phyloP scores from a whole-genome alignment of 2,888 invertebrate species.

The Sicus ferrugineus region DNA sequence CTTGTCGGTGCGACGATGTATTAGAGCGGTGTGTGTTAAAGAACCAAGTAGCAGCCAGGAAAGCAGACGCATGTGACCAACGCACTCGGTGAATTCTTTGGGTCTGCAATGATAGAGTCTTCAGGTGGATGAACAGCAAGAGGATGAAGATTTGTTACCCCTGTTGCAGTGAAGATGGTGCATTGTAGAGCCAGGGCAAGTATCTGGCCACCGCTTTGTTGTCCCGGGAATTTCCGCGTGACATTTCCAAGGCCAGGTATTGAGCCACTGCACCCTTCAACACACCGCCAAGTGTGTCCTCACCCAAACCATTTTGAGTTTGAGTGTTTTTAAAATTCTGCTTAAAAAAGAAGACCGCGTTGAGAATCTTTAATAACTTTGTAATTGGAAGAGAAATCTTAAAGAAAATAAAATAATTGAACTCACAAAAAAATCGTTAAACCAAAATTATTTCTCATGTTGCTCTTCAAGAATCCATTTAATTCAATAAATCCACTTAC shows the following conservation, averaged over 20 bases:
- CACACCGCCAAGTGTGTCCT: conserved; percentile 95
- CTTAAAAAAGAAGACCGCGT: too few species aligned
- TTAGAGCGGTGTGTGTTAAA: conserved; percentile 84
- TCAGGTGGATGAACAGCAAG: not conserved
- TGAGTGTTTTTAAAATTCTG: conserved; percentile 69
- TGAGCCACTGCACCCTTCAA: conserved; percentile 95
- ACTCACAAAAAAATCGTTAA: not conserved
- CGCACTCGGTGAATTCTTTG: conserved; percentile 94
- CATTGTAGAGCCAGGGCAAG: conserved; percentile 90
- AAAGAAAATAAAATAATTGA: too few species aligned
- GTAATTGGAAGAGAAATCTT: too few species aligned
- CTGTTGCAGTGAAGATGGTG: conserved; percentile 81
- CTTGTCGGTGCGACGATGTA: conserved; percentile 52
- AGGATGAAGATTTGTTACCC: conserved; percentile 67
- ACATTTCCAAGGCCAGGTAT: conserved; percentile 92
- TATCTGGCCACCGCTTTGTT: conserved; percentile 81
- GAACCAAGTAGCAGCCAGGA: conserved; percentile 97
- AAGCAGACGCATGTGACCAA: conserved; percentile 90
- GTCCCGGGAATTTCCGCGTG: conserved; percentile 84
- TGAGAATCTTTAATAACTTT: too few species aligned
- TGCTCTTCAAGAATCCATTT: not conserved
- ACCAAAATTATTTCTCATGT: not conserved
- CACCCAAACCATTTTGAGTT: conserved; percentile 78
- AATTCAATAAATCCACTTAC: conserved; percentile 64
- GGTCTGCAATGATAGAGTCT: conserved; percentile 68